Base-by-base conservation (phyloP, 1,140 invertebrate species). In the Manduca sexta region DNA sequence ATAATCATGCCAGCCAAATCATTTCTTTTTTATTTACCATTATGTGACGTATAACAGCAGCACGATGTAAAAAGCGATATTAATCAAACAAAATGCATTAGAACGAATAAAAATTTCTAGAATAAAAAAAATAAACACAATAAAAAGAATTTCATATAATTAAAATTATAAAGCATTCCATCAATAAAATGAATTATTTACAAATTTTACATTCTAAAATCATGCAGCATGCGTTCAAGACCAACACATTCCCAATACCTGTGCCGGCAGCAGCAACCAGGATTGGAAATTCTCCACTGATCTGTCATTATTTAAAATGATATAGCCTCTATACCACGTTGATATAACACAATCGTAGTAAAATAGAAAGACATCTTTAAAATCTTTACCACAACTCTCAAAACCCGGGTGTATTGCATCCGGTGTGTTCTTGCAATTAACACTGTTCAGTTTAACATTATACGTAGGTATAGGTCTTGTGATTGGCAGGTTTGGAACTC, bases 181-280 rank as follows among this genome's bases (percentile, higher is more conserved):
- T n/a, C n/a, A n/a, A n/a, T n/a, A n/a, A n/a, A n/a, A n/a, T n/a
- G n/a, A n/a, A n/a, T n/a, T n/a, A n/a, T n/a, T n/a, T n/a, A n/a
- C n/a, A n/a, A n/a, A n/a, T n/a, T n/a, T n/a, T n/a, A n/a, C n/a
- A n/a, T n/a, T n/a, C n/a, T n/a, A n/a, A n/a, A n/a, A n/a, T n/a
- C n/a, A n/a, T n/a, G n/a, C n/a, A n/a, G n/a, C 43, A 65, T 53
- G 45, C 55, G 49, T 26, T 38, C 26, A 56, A 18, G 49, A 39
- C 78, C 78, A 82, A 49, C 72, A 75, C 67, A 82, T 72, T 11
- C 75, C 78, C 13, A 78, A 62, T n/a, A 46, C 21, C 39, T 72
- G 67, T 70, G 79, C 73, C 6, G 72, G 61, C 15, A 57, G 3
- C 4, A 54, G 35, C 31, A 82, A 37, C 75, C 75, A 82, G 2